Conservation (phyloP, 1,140 invertebrate genomes). For the Drosophila ohnishii region DNA sequence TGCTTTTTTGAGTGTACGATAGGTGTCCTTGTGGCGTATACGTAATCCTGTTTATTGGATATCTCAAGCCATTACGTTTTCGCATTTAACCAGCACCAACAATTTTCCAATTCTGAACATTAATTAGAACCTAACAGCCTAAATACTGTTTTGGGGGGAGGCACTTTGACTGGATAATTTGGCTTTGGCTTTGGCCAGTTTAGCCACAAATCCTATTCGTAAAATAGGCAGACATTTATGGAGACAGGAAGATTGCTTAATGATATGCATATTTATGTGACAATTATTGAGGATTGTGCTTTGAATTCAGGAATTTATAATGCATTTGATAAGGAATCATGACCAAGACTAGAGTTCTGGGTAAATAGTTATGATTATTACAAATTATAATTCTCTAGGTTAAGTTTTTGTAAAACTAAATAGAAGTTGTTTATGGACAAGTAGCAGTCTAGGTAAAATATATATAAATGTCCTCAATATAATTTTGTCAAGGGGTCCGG, state of each 20-base stretch:
- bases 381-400: not conserved
- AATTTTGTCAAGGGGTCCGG: not conserved
- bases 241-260: constrained; percentile 29
- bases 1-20: not conserved
- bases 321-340: not conserved
- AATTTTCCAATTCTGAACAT: constrained; percentile 58
- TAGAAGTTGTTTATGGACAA: not conserved
- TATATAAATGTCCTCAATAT: not conserved
- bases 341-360: too few species aligned
- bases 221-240: constrained; percentile 33
- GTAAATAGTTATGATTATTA: not conserved
- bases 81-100: constrained; percentile 38
- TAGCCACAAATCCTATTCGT: constrained; percentile 55
- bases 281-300: constrained; percentile 21
- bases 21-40: constrained; percentile 43
- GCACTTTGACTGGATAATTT: constrained; percentile 9
- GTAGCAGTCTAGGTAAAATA: not conserved
- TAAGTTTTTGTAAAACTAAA: not conserved
- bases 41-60: constrained; percentile 64
- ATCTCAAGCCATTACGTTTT: constrained; percentile 28
- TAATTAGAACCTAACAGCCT: constrained; percentile 51
- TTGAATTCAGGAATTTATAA: constrained; percentile 15
- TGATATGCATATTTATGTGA: constrained; percentile 52
- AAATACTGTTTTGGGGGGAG: constrained; percentile 12
- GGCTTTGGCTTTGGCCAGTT: constrained; percentile 28